These are phyloP conservation scores for Terrapene triunguis DNA, from an alignment of 2,113 vertebrate species.

Conservation along the genomic window DNA sequence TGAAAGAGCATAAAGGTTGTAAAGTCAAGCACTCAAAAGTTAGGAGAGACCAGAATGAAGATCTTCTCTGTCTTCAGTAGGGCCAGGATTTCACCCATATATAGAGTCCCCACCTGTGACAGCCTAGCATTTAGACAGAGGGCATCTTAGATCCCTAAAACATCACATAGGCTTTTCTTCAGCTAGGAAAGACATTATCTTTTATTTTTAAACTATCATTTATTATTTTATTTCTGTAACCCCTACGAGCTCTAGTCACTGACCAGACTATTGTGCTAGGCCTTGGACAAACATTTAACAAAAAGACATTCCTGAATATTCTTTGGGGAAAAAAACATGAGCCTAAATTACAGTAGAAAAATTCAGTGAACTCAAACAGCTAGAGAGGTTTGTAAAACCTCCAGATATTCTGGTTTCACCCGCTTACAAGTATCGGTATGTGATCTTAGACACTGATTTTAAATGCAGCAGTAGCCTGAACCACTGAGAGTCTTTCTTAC, in stretches of 20 bases:
- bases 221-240: background rate
- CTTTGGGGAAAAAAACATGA: background rate
- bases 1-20: background rate
- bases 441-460: background rate
- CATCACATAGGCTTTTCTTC: background rate
- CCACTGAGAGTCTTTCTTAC: background rate
- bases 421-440: accelerated
- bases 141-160: background rate
- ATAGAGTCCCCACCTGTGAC: background rate
- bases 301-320: background rate
- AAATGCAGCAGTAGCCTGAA: background rate
- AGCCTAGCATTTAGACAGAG: background rate
- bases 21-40: too few species aligned
- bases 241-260: background rate
- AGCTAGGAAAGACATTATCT: background rate
- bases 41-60: background rate
- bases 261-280: background rate
- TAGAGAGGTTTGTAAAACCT: background rate
- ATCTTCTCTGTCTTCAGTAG: background rate
- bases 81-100: background rate
- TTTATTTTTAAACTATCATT: background rate
- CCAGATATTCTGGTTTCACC: background rate
- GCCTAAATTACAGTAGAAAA: background rate
- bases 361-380: background rate
- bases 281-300: background rate